Percentiles rank a stretch among this genome's conserved stretches.
Evolutionary conservation across 2,888 invertebrate genomes (phyloP).

Genomic region (Pegoplata infirma): DNA sequence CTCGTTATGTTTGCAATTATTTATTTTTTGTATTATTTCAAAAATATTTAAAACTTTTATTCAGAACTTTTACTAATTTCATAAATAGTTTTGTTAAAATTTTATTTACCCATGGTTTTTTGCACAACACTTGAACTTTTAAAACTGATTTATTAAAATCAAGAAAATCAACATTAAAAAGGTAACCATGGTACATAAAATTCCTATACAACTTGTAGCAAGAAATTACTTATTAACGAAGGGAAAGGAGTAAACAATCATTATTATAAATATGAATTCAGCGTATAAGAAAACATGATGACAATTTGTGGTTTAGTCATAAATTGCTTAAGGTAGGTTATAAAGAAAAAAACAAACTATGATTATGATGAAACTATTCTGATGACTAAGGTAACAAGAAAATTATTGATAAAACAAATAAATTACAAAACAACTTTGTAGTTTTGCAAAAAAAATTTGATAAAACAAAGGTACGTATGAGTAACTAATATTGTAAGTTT

Average conservation of each 20-base stretch:
- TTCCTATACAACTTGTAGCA: background rate
- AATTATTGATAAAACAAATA: slow-evolving; percentile 51
- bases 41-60: no score
- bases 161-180: slow-evolving; percentile 41
- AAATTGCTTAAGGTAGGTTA: slow-evolving; percentile 11
- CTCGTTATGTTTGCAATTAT: no score
- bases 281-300: background rate
- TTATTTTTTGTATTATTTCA: no score
- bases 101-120: slow-evolving; percentile 54
- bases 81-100: no score
- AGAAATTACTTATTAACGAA: background rate
- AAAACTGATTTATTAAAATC: slow-evolving; percentile 46
- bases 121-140: slow-evolving; percentile 49
- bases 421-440: background rate
- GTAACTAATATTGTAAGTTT: no score
- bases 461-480: slow-evolving; percentile 9
- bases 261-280: background rate
- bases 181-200: slow-evolving; percentile 52
- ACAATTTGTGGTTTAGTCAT: slow-evolving; percentile 20
- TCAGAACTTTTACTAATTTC: no score
- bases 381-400: slow-evolving; percentile 13
- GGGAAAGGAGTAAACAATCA: background rate
- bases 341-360: slow-evolving; percentile 4
- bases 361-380: background rate
- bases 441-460: background rate